A percentile compares a stretch with the other conserved stretches of the same genome.
phyloP scores from a whole-genome alignment of 2,888 invertebrate species.

The Ptychoptera albimana region DNA sequence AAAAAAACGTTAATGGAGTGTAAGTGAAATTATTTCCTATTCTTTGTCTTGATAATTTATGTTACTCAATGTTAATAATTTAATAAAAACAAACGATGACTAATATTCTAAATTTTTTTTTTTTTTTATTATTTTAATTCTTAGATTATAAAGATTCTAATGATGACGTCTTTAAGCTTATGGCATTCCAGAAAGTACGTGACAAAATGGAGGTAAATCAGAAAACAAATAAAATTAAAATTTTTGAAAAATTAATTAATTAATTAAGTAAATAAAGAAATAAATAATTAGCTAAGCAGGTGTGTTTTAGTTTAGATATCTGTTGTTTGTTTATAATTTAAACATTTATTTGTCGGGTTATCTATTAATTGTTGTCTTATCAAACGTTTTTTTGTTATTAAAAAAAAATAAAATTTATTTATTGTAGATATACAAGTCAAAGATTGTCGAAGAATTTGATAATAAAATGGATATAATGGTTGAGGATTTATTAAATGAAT shows the following conservation, averaged over 20 bases:
- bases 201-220: not conserved
- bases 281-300: too few relatives aligned
- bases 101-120: too few relatives aligned
- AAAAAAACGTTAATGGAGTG: too few relatives aligned
- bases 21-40: too few relatives aligned
- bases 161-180: not conserved
- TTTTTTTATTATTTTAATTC: too few relatives aligned
- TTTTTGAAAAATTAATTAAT: not conserved
- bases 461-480: slow-evolving; percentile 9
- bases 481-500: not conserved
- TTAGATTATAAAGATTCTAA: slow-evolving; percentile 1
- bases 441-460: slow-evolving; percentile 1
- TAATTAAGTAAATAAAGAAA: not conserved
- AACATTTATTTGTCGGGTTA: not conserved
- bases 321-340: too few relatives aligned
- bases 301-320: too few relatives aligned
- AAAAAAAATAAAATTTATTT: too few relatives aligned
- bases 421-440: not conserved
- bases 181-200: slow-evolving; percentile 1
- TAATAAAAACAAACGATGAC: too few relatives aligned
- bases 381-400: too few relatives aligned
- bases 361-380: not conserved
- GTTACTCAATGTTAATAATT: too few relatives aligned
- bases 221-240: not conserved
- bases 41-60: too few relatives aligned